Conservation (phyloP, 1,140 invertebrate species). For the Amphibalanus amphitrite region DNA sequence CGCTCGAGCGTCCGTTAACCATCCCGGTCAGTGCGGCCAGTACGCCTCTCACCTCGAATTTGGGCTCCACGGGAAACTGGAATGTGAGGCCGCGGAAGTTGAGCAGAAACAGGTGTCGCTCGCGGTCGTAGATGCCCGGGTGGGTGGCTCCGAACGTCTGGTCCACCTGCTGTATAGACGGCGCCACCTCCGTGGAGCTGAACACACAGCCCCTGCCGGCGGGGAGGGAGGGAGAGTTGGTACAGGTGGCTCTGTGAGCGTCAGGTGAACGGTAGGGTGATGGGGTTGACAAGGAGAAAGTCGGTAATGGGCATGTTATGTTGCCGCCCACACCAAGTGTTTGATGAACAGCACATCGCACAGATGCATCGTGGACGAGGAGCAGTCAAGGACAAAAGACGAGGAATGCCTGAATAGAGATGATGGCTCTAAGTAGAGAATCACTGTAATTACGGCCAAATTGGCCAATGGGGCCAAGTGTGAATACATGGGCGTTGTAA, state of each 20-base stretch:
- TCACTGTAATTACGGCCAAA: too few relatives aligned
- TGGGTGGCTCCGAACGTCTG: constrained; percentile 96
- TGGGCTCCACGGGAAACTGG: constrained; percentile 86
- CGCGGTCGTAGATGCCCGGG: constrained; percentile 85
- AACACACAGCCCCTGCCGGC: constrained; percentile 34
- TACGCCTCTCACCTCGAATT: constrained; percentile 47
- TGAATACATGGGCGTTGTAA: too few relatives aligned
- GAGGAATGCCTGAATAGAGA: too few relatives aligned
- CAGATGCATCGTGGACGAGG: too few relatives aligned
- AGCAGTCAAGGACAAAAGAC: too few relatives aligned
- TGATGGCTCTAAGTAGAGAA: too few relatives aligned
- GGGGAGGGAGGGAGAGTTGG: too few relatives aligned
- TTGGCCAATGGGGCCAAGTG: too few relatives aligned
- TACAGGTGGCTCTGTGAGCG: neutral
- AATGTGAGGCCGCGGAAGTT: constrained; percentile 91
- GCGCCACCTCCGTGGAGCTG: constrained; percentile 84
- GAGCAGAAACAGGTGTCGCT: constrained; percentile 80
- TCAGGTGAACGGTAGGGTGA: neutral
- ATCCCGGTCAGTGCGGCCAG: neutral
- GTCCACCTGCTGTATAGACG: constrained; percentile 92
- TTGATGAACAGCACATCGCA: too few relatives aligned
- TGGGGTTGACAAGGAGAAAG: too few relatives aligned
- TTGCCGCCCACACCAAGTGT: too few relatives aligned
- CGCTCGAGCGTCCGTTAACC: neutral
- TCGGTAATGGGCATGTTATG: too few relatives aligned